Evolutionary conservation across 2,113 vertebrate species (phyloP).

Genomic region (Candoia aspera): DNA sequence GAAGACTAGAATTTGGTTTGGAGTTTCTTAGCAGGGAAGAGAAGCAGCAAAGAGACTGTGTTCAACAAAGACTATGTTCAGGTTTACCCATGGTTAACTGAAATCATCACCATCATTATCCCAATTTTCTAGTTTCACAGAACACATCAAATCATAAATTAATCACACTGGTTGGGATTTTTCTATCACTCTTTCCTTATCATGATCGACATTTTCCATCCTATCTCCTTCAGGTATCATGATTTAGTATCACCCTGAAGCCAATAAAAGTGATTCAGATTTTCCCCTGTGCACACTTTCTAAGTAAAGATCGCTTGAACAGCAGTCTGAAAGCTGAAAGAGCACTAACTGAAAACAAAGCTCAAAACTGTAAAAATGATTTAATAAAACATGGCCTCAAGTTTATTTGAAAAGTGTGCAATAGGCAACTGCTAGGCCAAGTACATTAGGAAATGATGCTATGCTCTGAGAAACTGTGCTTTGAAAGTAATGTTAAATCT

Average conservation of each 20-base stretch:
- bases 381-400: conserved; percentile 16
- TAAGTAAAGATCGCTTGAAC: neutral
- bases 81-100: neutral
- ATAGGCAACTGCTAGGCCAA: conserved; percentile 10
- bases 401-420: conserved; percentile 21
- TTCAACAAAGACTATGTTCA: neutral
- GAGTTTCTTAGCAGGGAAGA: neutral
- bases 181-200: neutral
- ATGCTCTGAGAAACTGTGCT: neutral
- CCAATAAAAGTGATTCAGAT: conserved; percentile 17
- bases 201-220: neutral
- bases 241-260: neutral
- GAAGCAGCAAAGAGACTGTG: neutral
- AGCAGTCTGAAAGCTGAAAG: neutral
- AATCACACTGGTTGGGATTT: neutral
- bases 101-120: neutral
- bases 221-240: neutral
- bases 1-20: neutral
- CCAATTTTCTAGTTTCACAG: neutral
- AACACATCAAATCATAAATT: neutral
- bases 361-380: conserved; percentile 17
- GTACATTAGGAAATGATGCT: neutral
- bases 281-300: neutral
- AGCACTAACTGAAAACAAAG: conserved; percentile 17
- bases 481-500: neutral